Percentiles rank a stretch among this genome's conserved stretches.
Evolutionary conservation across 2,888 invertebrate genomes (phyloP).

Genomic region (Gasteruption jaculator): DNA sequence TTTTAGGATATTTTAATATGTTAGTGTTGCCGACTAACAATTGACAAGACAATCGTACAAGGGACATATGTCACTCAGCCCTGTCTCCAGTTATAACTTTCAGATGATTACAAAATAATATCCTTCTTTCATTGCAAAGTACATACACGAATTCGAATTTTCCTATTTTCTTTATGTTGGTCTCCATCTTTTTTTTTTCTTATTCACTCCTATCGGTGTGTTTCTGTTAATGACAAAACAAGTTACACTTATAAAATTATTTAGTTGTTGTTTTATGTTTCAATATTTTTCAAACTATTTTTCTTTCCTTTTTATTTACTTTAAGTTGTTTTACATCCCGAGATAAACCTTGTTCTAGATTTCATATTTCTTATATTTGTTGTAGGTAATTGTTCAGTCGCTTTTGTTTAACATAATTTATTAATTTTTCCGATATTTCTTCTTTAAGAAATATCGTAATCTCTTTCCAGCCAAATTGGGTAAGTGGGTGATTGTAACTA

Average conservation of each 20-base stretch:
- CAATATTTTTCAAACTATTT: no score
- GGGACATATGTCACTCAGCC: conserved; percentile 48
- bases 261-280: no score
- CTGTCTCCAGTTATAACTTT: conserved; percentile 37
- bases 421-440: no score
- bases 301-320: no score
- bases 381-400: no score
- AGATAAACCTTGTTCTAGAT: no score
- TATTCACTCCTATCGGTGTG: background rate
- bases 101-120: conserved; percentile 12
- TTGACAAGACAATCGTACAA: conserved; percentile 46
- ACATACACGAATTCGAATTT: background rate
- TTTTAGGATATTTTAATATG: conserved; percentile 48
- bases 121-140: conserved; percentile 21
- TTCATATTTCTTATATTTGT: no score
- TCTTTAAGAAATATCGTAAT: no score
- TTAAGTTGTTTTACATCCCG: no score
- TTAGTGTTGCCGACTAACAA: conserved; percentile 51
- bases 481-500: no score
- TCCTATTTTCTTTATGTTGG: conserved; percentile 6
- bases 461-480: no score
- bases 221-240: background rate
- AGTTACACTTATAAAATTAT: conserved; percentile 1
- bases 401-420: no score
- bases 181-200: conserved; percentile 5